phyloP scores from a whole-genome alignment of 2,797 vertebrate species.

The Artibeus lituratus region DNA sequence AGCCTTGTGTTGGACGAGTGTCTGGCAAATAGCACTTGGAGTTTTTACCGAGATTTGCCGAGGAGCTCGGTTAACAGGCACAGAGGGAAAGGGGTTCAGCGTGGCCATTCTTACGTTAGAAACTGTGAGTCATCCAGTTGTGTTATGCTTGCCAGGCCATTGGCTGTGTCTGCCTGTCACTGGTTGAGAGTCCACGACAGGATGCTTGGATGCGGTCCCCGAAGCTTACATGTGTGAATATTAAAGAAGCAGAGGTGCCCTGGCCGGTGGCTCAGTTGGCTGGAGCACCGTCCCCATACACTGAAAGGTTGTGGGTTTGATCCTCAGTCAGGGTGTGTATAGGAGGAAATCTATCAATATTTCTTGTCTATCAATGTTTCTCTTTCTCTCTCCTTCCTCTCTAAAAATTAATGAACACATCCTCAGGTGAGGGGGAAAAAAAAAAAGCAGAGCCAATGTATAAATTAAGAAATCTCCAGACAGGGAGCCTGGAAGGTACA shows the following conservation, averaged over 20 bases:
- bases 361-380: background rate
- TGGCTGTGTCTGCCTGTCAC: background rate
- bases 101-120: background rate
- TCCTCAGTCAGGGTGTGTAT: too few relatives aligned
- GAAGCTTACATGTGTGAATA: background rate
- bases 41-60: conserved; percentile 20
- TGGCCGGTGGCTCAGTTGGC: background rate
- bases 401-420: background rate
- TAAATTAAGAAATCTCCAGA: conserved; percentile 45
- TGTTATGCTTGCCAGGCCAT: conserved; percentile 52
- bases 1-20: conserved; percentile 5
- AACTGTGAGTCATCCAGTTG: conserved; percentile 51
- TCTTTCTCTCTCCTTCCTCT: background rate
- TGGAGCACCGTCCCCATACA: background rate
- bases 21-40: conserved; percentile 48
- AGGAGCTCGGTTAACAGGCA: conserved; percentile 49
- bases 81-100: background rate
- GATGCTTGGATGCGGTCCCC: conserved; percentile 11
- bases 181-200: conserved; percentile 12
- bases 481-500: background rate
- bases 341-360: background rate
- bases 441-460: background rate
- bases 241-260: background rate
- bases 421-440: background rate
- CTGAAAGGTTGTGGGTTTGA: background rate